Evolutionary conservation across 2,113 vertebrate species (phyloP), one percentile per base, ranked within the genome.

Genomic region (Chauna torquata): DNA sequence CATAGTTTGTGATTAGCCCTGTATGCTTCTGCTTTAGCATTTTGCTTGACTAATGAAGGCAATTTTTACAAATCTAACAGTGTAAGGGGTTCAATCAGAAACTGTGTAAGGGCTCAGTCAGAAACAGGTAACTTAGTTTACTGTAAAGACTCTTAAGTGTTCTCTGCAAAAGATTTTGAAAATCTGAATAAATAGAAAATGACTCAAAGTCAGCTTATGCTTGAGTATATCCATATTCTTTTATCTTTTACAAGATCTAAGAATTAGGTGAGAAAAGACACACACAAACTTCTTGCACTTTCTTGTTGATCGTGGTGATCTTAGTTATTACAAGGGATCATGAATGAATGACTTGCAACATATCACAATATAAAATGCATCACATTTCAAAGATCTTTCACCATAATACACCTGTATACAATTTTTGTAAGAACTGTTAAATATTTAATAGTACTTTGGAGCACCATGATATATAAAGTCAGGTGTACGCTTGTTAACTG

Each of bases 351-450:
- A n/a, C 7, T 17, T 50, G 16, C 34, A 75, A 80, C 45, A 50
- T 30, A 77, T 27, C 52, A 49, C 32, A 83, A 47, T 42, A 64
- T n/a, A 52, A 86, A 82, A 89, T 57, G 52, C 0, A 9, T 4
- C 58, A 14, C 30, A 78, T 66, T 92, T 90, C 90, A 86, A 97
- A 97, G 62, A 68, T 77, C n/a, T 85, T 91, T 82, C 76, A 40
- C 18, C 22, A 50, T 66, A 83, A 96, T 93, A 78, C 79, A 97
- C 84, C 81, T 97, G 84, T 57, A 76, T 69, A 80, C 44, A 92
- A 72, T 94, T 97, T 97, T 95, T 94, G 14, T 57, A 92, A 91
- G 85, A 32, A 16, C 97, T 97, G 62, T 88, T 97, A 96, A 94
- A 95, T 69, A 66, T 97, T 97, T 97, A 95, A 95, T 58, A 90